Evolutionary conservation across 2,888 invertebrate genomes (phyloP).

Genomic region (Andrena fulva): DNA sequence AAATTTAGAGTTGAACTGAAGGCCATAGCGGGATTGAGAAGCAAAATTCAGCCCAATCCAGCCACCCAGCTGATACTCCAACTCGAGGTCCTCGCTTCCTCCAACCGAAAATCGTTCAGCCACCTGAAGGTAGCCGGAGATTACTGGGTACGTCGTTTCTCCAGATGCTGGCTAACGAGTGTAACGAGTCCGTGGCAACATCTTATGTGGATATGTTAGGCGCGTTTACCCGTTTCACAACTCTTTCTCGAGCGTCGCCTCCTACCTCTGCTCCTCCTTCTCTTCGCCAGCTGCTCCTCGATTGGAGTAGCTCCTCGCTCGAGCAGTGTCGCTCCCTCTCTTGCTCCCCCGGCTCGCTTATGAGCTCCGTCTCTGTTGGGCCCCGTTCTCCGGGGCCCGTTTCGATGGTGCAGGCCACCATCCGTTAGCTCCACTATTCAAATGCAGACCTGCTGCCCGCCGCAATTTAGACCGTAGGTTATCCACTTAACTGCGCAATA

Average conservation of each 20-base stretch:
- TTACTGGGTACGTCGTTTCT: slow-evolving; percentile 1
- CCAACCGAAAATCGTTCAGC: slow-evolving; percentile 3
- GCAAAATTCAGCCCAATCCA: background rate
- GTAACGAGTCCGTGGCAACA: slow-evolving; percentile 58
- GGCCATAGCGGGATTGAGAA: too few relatives aligned
- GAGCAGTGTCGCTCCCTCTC: slow-evolving; percentile 36
- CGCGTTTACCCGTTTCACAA: slow-evolving; percentile 68
- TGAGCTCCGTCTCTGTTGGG: slow-evolving; percentile 37
- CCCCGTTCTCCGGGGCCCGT: slow-evolving; percentile 32
- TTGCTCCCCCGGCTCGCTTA: slow-evolving; percentile 33
- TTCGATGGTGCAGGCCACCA: slow-evolving; percentile 57
- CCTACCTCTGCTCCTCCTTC: slow-evolving; percentile 65
- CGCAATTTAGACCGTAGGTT: slow-evolving; percentile 74
- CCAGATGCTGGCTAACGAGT: slow-evolving; percentile 17
- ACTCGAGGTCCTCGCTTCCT: background rate
- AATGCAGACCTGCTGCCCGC: slow-evolving; percentile 52
- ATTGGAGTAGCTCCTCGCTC: slow-evolving; percentile 63
- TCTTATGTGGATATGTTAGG: slow-evolving; percentile 59
- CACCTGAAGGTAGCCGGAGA: background rate
- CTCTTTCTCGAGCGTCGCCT: slow-evolving; percentile 65
- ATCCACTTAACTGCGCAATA: slow-evolving; percentile 72
- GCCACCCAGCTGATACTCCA: too few relatives aligned
- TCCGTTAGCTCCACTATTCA: slow-evolving; percentile 52
- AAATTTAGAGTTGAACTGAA: too few relatives aligned
- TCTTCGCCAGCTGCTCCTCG: slow-evolving; percentile 58